Evolutionary conservation across 1,140 invertebrate species (phyloP), one percentile per base, ranked within the genome.

Genomic region (Trichogramma pretiosum): DNA sequence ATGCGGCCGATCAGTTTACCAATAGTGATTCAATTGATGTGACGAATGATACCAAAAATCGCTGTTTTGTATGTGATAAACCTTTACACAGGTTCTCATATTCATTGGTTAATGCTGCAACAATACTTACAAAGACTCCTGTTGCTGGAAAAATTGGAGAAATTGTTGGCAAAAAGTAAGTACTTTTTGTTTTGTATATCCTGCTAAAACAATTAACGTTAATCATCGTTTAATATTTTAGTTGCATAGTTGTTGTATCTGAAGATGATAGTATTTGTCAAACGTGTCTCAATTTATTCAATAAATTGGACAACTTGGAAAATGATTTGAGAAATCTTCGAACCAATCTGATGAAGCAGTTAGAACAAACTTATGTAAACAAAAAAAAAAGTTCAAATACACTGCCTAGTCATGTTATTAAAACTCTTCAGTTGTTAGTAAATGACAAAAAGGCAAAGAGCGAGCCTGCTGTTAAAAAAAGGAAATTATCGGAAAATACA

Each of bases 211-310:
- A 39, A 33, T 28, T 42, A 23, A 45, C 38, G 40, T 38, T 50
- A 26, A 23, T 24, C n/a, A 8, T 5, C 37, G 13, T 34, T 41
- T 53, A 44, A 53, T 43, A 19, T 49, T 59, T 34, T 30, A 72
- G 68, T 45, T 73, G 71, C 17, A 63, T 73, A 59, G 60, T 73
- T 35, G 61, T 73, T 2, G 65, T 72, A 49, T 64, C 67, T 2
- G 66, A 73, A 48, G 65, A 72, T 46, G 70, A 73, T 53, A 55
- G 69, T 3, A 70, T 73, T 50, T 73, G 70, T 54, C 55, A 67
- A 21, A 64, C 60, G 18, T 73, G 70, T 52, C 65, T 65, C 3
- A 63, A 61, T 43, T 56, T 70, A 18, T 61, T 73, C 17, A 72
- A 71, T 44, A 67, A 58, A 2, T 48, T 73, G 9, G 70, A 73